phyloP scores from a whole-genome alignment of 2,888 invertebrate genomes.

The Polydrusus tereticollis region DNA sequence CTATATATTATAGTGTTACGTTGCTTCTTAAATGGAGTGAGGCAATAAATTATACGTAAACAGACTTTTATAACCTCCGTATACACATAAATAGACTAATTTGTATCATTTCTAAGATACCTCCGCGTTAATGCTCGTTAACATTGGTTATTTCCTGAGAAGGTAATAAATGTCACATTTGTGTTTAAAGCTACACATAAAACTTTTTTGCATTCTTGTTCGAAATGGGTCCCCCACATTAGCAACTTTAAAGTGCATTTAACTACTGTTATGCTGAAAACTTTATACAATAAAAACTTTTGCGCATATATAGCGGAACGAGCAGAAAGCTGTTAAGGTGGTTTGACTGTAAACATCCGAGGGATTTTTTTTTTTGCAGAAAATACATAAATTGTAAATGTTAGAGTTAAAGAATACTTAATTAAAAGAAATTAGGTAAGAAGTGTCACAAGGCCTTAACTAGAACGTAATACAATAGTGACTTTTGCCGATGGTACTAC shows the following conservation, averaged over 20 bases:
- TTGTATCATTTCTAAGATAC: conserved; percentile 1
- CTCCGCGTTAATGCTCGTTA: neutral
- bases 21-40: neutral
- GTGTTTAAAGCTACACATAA: neutral
- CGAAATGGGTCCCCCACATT: neutral
- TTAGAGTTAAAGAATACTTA: no score
- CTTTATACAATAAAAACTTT: neutral
- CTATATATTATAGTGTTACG: neutral
- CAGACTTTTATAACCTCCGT: neutral
- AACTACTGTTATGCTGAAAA: neutral
- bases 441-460: no score
- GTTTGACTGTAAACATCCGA: neutral
- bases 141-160: neutral
- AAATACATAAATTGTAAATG: no score
- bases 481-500: no score
- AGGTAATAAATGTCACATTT: conserved; percentile 10
- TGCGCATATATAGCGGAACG: neutral
- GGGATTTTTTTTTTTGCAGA: no score
- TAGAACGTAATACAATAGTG: no score
- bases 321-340: neutral
- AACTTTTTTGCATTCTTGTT: neutral
- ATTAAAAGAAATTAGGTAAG: no score
- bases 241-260: conserved; percentile 6
- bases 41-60: neutral
- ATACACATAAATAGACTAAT: neutral